Percentiles rank a stretch among this genome's conserved stretches.
Evolutionary conservation across 2,888 invertebrate species (phyloP).

Genomic region (Rhagonycha fulva): DNA sequence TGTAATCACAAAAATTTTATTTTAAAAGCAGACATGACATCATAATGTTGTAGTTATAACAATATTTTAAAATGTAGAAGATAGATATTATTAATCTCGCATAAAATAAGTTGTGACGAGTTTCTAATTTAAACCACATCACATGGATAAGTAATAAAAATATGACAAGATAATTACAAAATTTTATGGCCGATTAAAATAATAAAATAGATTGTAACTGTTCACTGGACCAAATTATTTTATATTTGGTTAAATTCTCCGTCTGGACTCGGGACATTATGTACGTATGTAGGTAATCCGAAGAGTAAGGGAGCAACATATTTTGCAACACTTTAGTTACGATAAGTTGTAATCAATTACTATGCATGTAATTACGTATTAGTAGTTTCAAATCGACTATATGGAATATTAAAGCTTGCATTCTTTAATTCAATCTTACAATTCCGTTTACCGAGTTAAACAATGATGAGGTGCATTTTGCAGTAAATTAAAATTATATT

Average conservation of each 20-base stretch:
- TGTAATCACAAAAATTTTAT: constrained; percentile 30
- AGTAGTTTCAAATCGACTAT: neutral
- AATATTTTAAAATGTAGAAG: neutral
- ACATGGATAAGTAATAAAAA: neutral
- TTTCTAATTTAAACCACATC: neutral
- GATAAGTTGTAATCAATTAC: neutral
- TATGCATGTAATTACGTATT: neutral
- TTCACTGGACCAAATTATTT: neutral
- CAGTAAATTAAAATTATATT: constrained; percentile 6
- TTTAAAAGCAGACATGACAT: constrained; percentile 37
- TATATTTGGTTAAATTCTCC: neutral
- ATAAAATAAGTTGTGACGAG: neutral
- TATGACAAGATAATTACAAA: neutral
- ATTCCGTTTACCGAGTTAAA: neutral
- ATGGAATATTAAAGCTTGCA: neutral
- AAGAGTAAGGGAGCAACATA: neutral
- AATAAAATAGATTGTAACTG: neutral
- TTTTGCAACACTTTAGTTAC: neutral
- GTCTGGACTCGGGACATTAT: too few relatives aligned
- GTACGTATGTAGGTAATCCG: too few relatives aligned
- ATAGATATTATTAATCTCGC: neutral
- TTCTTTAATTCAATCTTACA: neutral
- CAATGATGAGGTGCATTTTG: neutral
- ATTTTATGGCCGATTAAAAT: neutral
- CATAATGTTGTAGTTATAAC: constrained; percentile 27